Evolutionary conservation across 1,140 invertebrate species (phyloP).

Genomic region (Drosophila mauritiana): DNA sequence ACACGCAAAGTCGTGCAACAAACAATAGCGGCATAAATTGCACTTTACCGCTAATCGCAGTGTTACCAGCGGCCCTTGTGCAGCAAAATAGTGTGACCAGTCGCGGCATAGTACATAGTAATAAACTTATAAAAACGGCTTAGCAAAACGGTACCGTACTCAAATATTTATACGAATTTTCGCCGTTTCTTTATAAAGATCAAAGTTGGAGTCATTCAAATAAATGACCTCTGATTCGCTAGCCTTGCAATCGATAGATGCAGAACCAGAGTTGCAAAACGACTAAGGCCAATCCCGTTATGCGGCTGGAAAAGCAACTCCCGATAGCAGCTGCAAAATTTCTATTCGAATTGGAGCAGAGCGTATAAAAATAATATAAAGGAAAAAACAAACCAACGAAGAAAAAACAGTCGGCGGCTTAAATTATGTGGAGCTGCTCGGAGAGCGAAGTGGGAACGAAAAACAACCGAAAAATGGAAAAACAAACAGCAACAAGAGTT

Average conservation of each 20-base stretch:
- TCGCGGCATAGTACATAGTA: background rate
- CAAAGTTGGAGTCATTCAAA: too few relatives aligned
- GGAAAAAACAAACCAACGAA: slow-evolving; percentile 26
- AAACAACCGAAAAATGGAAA: slow-evolving; percentile 29
- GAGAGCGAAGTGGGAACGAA: background rate
- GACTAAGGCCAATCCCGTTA: slow-evolving; percentile 2
- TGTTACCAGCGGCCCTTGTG: slow-evolving; percentile 9
- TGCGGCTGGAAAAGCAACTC: slow-evolving; percentile 23
- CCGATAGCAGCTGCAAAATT: slow-evolving; percentile 20
- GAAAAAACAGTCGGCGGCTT: slow-evolving; percentile 28
- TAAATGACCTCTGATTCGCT: too few relatives aligned
- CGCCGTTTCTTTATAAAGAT: too few relatives aligned
- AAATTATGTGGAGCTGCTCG: slow-evolving; percentile 21
- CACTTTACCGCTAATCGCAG: slow-evolving; percentile 16
- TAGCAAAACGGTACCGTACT: too few relatives aligned
- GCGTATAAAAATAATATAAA: slow-evolving; percentile 43
- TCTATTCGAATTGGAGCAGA: slow-evolving; percentile 24
- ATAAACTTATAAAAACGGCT: too few relatives aligned
- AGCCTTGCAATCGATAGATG: slow-evolving; percentile 6
- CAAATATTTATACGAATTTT: too few relatives aligned
- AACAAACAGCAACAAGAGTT: slow-evolving; percentile 39
- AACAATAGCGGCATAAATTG: slow-evolving; percentile 22
- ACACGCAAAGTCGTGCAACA: slow-evolving; percentile 17
- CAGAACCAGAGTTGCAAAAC: slow-evolving; percentile 22
- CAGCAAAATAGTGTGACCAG: slow-evolving; percentile 1